Evolutionary conservation across 2,797 vertebrate genomes (phyloP).

Genomic region (Macrochelys suwanniensis): DNA sequence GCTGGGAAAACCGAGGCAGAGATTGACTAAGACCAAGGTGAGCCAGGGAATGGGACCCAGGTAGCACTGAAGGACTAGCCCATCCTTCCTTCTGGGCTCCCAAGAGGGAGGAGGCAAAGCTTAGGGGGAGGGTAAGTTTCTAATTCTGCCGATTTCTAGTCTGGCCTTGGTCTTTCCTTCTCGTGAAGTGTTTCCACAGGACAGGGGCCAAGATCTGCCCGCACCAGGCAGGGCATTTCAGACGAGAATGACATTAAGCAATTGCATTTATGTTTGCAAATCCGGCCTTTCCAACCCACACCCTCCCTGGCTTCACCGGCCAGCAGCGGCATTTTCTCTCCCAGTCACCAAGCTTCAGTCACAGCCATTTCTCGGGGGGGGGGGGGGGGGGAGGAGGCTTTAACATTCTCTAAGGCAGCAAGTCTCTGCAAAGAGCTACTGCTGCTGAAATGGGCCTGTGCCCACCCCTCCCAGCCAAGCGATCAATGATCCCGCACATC

Average conservation of each 20-base stretch:
- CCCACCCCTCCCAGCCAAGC: no score
- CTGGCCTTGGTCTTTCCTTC: slow-evolving; percentile 65
- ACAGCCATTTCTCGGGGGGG: not conserved
- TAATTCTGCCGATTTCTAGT: slow-evolving; percentile 62
- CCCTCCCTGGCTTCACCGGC: not conserved
- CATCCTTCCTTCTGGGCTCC: not conserved
- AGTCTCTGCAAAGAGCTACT: not conserved
- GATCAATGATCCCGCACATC: no score
- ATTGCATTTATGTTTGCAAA: slow-evolving; percentile 62
- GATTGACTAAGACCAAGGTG: not conserved
- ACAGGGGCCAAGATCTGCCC: not conserved
- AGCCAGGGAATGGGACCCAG: not conserved
- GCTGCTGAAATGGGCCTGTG: not conserved
- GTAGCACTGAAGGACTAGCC: no score
- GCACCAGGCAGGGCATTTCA: not conserved
- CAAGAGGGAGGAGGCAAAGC: slow-evolving; percentile 24
- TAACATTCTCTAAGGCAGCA: not conserved
- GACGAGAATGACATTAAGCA: slow-evolving; percentile 48
- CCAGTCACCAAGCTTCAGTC: not conserved
- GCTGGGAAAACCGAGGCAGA: not conserved
- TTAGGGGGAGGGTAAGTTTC: slow-evolving; percentile 66
- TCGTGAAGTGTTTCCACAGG: not conserved
- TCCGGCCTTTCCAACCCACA: slow-evolving; percentile 4
- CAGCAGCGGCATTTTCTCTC: not conserved
- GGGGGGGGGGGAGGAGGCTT: not conserved